Evolutionary conservation across 2,888 invertebrate species (phyloP).

Genomic region (Omphaloscelis lunosa): DNA sequence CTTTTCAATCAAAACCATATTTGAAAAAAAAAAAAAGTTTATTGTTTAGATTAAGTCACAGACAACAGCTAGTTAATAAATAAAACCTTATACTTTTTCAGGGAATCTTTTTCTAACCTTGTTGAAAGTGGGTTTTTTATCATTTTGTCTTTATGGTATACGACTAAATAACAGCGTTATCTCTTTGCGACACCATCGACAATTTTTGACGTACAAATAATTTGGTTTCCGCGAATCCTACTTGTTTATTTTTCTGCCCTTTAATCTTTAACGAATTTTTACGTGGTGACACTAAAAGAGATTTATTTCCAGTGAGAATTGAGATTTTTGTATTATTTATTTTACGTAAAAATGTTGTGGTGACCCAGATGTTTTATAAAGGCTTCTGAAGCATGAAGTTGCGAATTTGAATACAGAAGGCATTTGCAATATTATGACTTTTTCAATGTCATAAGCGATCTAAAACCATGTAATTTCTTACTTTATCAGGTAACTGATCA

Average conservation of each 20-base stretch:
- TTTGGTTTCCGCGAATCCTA: conserved; percentile 40
- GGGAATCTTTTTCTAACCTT: neutral
- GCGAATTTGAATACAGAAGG: conserved; percentile 8
- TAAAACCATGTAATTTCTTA: neutral
- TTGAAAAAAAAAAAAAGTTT: neutral
- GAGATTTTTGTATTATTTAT: conserved; percentile 50
- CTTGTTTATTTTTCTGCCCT: conserved; percentile 64
- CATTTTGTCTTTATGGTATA: neutral
- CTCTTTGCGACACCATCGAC: conserved; percentile 59
- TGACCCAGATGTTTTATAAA: conserved; percentile 17
- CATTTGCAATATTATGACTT: neutral
- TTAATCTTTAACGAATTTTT: conserved; percentile 64
- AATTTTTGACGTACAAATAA: conserved; percentile 55
- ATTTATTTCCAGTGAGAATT: conserved; percentile 52
- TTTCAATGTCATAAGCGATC: neutral
- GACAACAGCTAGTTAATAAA: neutral
- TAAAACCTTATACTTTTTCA: neutral
- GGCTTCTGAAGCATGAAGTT: conserved; percentile 15
- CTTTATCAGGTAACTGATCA: too few species aligned
- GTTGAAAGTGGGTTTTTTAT: conserved; percentile 34
- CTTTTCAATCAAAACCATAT: neutral
- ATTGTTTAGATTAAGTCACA: too few species aligned
- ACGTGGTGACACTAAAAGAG: conserved; percentile 44
- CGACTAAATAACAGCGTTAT: conserved; percentile 54
- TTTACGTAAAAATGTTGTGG: conserved; percentile 41